phyloP scores from a whole-genome alignment of 2,888 invertebrate species.

The Ormyrus labotus region DNA sequence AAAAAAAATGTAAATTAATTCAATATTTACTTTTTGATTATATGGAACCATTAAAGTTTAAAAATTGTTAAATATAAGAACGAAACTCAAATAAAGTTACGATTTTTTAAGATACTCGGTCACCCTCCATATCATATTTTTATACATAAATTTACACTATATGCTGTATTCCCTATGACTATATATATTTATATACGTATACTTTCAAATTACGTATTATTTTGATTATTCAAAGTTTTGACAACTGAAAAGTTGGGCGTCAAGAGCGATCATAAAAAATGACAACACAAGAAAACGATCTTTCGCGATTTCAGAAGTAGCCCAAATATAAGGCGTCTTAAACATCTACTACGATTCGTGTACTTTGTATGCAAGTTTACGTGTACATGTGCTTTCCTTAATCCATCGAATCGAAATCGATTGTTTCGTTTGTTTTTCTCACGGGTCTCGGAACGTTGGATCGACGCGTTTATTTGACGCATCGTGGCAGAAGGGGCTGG shows the following conservation, averaged over 20 bases:
- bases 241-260: conserved; percentile 40
- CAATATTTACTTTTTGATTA: conserved; percentile 49
- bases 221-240: conserved; percentile 51
- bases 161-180: conserved; percentile 22
- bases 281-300: conserved; percentile 38
- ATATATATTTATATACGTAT: conserved; percentile 48
- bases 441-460: neutral
- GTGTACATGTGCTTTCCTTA: neutral
- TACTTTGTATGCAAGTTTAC: neutral
- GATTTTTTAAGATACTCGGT: conserved; percentile 36
- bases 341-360: conserved; percentile 37
- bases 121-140: conserved; percentile 24
- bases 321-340: conserved; percentile 51
- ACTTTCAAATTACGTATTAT: conserved; percentile 48
- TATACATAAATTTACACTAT: conserved; percentile 53
- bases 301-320: conserved; percentile 51
- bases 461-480: neutral
- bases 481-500: too few relatives aligned
- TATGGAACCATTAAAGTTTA: conserved; percentile 8
- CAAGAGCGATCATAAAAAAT: conserved; percentile 8
- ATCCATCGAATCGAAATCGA: neutral
- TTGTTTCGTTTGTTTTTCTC: neutral
- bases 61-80: conserved; percentile 30
- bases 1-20: conserved; percentile 24
- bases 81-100: neutral